A percentile compares a stretch with the other conserved stretches of the same genome.
Evolutionary conservation across 2,888 invertebrate genomes (phyloP).

Genomic region (Patella caerulea): DNA sequence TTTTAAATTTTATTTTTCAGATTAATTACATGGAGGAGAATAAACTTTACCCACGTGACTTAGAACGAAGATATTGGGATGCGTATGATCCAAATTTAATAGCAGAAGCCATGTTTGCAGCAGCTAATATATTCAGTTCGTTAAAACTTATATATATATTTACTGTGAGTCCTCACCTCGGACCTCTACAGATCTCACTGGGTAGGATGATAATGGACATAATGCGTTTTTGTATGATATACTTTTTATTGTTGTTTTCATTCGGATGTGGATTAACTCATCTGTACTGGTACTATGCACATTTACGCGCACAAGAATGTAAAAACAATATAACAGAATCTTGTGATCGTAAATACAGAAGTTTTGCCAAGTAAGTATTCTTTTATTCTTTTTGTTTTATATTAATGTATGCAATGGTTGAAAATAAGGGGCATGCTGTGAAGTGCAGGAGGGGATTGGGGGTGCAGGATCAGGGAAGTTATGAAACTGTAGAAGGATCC

Average conservation of each 20-base stretch:
- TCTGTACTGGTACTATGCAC: constrained; percentile 84
- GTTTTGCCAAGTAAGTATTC: constrained; percentile 70
- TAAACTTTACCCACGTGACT: constrained; percentile 35
- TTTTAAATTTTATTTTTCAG: background rate
- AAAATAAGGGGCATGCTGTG: background rate
- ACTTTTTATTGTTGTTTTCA: constrained; percentile 83
- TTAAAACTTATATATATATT: constrained; percentile 92
- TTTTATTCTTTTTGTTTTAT: background rate
- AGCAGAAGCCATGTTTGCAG: constrained; percentile 84
- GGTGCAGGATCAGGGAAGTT: no score
- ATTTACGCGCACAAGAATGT: constrained; percentile 55
- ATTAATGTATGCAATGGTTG: no score
- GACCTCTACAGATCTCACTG: constrained; percentile 91
- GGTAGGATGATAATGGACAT: constrained; percentile 85
- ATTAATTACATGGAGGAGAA: background rate
- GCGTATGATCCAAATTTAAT: constrained; percentile 99
- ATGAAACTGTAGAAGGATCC: no score
- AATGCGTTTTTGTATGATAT: constrained; percentile 92
- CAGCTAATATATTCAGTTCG: constrained; percentile 96
- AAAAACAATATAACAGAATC: constrained; percentile 51
- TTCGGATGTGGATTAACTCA: constrained; percentile 94
- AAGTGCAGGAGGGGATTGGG: constrained; percentile 51
- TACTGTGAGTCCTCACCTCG: constrained; percentile 92
- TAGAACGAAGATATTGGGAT: constrained; percentile 89
- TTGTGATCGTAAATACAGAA: constrained; percentile 68